Percentiles rank a stretch among this genome's conserved stretches.
phyloP scores from a whole-genome alignment of 2,797 vertebrate species.

The Centroberyx gerrardi region DNA sequence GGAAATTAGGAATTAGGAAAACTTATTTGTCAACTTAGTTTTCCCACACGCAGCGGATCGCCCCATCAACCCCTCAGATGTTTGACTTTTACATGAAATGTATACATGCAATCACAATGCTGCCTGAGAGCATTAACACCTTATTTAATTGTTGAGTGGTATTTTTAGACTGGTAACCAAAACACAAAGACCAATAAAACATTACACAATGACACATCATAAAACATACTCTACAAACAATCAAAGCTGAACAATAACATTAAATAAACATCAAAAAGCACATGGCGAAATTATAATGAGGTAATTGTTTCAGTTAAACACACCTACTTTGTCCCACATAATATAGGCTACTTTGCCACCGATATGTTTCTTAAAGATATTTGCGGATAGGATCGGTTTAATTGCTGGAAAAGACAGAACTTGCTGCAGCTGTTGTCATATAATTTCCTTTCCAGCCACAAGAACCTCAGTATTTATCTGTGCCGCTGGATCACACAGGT shows the following conservation, averaged over 20 bases:
- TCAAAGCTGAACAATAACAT: neutral
- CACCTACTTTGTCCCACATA: neutral
- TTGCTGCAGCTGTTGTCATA: constrained; percentile 43
- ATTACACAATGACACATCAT: neutral
- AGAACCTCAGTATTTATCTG: constrained; percentile 42
- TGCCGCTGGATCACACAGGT: constrained; percentile 42
- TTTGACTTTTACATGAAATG: neutral
- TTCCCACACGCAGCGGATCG: neutral
- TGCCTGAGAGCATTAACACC: neutral
- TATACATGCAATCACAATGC: neutral
- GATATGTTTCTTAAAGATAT: neutral
- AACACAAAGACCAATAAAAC: neutral
- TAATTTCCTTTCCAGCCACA: constrained; percentile 31
- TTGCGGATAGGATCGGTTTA: neutral
- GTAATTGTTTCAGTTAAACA: neutral
- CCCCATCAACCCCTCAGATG: neutral
- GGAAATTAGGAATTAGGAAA: neutral
- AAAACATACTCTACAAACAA: neutral
- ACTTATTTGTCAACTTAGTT: neutral
- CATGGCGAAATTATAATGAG: neutral
- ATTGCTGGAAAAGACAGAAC: constrained; percentile 22
- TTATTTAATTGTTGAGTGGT: no score
- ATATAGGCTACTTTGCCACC: neutral
- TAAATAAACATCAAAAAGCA: neutral
- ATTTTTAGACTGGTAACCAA: neutral